Evolutionary conservation across 2,797 vertebrate genomes (phyloP), one percentile per base, ranked within the genome.

Genomic region (Phaenicophaeus curvirostris): DNA sequence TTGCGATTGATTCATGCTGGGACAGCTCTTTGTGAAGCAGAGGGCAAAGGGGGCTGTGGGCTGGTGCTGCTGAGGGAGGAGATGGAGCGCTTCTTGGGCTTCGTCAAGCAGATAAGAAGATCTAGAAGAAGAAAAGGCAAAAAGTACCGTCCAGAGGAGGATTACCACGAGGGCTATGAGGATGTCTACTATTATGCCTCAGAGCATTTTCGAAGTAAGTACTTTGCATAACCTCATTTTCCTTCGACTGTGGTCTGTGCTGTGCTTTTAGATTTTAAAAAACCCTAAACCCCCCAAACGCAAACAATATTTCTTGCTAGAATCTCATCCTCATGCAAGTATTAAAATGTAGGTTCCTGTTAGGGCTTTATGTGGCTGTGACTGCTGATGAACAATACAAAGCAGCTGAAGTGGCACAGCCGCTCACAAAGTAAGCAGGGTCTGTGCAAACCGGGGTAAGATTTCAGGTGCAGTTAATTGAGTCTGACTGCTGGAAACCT

Each of bases 91-190:
- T 99, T 99, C 97, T 95, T 99, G 97, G 98, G 98, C 90, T 98
- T 99, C 82, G 98, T 99, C 97, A 99, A 98, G 96, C 98, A 99
- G 96, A 99, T 99, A 93, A 97, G 98, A 94, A 98, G 98, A 92
- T 98, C 98, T 2, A 98, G 98, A 96, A 98, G 99, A 96, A 98
- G 99, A 97, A 98, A 99, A 96, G 98, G 99, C 86, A 99, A 99
- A 98, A 99, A 99, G 98, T 99, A 99, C 97, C 98, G 99, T 35
- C 99, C 99, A 0, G 99, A 99, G 96, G 99, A 99, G 97, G 99
- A 99, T 97, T 99, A 99, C 98, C 99, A 99, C 21, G 99, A 99
- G 97, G 99, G 99, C 68, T 99, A 99, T 15, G 99, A 99, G 98
- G 99, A 99, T 93, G 99, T 99, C 95, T 99, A 99, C 98, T 99